phyloP scores from a whole-genome alignment of 1,140 invertebrate genomes.

The Drosophila athabasca region DNA sequence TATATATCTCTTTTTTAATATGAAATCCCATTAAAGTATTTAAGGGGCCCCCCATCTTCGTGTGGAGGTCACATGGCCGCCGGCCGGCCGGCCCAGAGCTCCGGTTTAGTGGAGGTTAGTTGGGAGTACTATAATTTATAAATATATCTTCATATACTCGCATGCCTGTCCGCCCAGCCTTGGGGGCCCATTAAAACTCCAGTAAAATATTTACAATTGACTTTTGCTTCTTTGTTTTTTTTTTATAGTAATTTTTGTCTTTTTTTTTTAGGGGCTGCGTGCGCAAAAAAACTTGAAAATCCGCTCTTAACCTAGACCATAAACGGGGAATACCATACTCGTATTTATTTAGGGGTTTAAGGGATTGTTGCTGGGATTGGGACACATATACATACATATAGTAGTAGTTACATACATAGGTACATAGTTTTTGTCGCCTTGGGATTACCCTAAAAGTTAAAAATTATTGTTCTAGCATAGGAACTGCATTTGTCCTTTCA shows the following conservation, averaged over 20 bases:
- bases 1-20: constrained; percentile 33
- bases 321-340: constrained; percentile 13
- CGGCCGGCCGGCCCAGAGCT: not conserved
- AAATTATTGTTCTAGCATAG: constrained; percentile 78
- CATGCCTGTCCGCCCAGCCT: constrained; percentile 34
- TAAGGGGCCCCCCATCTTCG: constrained; percentile 34
- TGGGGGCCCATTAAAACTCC: constrained; percentile 74
- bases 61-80: constrained; percentile 32
- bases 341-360: constrained; percentile 13
- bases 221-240: constrained; percentile 32
- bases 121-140: constrained; percentile 48
- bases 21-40: constrained; percentile 33
- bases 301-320: constrained; percentile 28
- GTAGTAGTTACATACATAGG: constrained; percentile 29
- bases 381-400: constrained; percentile 36
- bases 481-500: constrained; percentile 61
- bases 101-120: constrained; percentile 39
- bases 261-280: constrained; percentile 30
- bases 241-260: constrained; percentile 32
- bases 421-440: constrained; percentile 42
- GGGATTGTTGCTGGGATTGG: constrained; percentile 24
- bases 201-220: constrained; percentile 75
- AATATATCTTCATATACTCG: constrained; percentile 47
- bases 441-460: constrained; percentile 51
- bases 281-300: constrained; percentile 35